phyloP scores from a whole-genome alignment of 2,888 invertebrate genomes.

The Margaritifera margaritifera region DNA sequence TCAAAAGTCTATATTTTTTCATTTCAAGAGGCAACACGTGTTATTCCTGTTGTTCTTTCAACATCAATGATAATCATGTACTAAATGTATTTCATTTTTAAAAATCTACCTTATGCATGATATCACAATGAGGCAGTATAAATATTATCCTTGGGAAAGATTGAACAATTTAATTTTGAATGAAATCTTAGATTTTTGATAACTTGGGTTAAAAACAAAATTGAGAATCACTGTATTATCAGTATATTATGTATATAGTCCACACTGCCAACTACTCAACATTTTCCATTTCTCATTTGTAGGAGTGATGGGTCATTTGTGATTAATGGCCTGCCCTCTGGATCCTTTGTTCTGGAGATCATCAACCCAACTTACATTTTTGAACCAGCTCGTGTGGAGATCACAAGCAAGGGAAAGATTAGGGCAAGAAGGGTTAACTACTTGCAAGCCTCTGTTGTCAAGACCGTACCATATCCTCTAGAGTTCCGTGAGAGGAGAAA shows the following conservation, averaged over 20 bases:
- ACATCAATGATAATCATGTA: too few relatives aligned
- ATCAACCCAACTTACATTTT: conserved; percentile 92
- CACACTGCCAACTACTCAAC: neutral
- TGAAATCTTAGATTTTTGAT: too few relatives aligned
- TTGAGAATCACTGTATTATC: neutral
- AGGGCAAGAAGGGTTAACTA: conserved; percentile 95
- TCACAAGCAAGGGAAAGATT: conserved; percentile 97
- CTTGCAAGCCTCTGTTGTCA: conserved; percentile 90
- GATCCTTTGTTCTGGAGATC: conserved; percentile 93
- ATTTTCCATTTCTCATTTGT: conserved; percentile 43
- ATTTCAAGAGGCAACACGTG: too few relatives aligned
- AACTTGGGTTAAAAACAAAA: too few relatives aligned
- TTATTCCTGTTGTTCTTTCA: too few relatives aligned
- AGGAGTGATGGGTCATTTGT: conserved; percentile 93
- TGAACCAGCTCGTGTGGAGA: conserved; percentile 96
- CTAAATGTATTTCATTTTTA: too few relatives aligned
- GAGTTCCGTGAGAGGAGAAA: conserved; percentile 88
- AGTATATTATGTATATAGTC: too few relatives aligned
- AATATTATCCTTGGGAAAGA: too few relatives aligned
- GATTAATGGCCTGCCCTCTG: conserved; percentile 80
- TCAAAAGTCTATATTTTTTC: too few relatives aligned
- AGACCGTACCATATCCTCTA: conserved; percentile 88
- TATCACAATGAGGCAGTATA: too few relatives aligned
- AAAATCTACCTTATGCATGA: too few relatives aligned
- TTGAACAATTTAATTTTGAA: too few relatives aligned